These are phyloP conservation scores for Scalopus aquaticus DNA, from an alignment of 2,113 vertebrate species.

Conservation along the genomic window DNA sequence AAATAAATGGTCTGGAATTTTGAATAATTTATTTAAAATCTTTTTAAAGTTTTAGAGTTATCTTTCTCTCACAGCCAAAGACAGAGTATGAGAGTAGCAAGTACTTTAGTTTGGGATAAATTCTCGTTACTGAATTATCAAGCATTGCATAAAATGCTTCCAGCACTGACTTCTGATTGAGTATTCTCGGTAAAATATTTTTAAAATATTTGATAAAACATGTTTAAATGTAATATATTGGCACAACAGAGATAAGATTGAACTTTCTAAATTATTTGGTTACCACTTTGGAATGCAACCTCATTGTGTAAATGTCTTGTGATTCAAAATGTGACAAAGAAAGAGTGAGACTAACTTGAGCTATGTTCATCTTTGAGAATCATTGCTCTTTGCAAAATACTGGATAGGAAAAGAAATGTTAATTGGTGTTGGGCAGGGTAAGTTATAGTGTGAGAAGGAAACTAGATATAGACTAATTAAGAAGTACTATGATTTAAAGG, in stretches of 20 bases:
- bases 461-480: neutral
- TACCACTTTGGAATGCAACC: neutral
- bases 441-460: neutral
- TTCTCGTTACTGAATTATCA: neutral
- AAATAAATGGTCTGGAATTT: neutral
- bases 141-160: neutral
- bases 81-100: neutral
- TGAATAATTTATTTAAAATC: neutral
- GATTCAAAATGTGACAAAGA: neutral
- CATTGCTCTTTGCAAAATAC: neutral
- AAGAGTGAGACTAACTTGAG: neutral
- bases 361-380: neutral
- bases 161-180: constrained; percentile 17
- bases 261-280: neutral
- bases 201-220: neutral
- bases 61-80: neutral
- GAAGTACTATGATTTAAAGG: neutral
- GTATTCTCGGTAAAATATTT: constrained; percentile 32
- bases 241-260: neutral
- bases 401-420: neutral
- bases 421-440: neutral
- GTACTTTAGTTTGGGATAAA: neutral
- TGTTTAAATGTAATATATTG: neutral
- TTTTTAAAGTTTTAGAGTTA: neutral
- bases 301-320: constrained; percentile 8